phyloP scores from a whole-genome alignment of 1,140 invertebrate species.

The Saccostrea cuccullata region DNA sequence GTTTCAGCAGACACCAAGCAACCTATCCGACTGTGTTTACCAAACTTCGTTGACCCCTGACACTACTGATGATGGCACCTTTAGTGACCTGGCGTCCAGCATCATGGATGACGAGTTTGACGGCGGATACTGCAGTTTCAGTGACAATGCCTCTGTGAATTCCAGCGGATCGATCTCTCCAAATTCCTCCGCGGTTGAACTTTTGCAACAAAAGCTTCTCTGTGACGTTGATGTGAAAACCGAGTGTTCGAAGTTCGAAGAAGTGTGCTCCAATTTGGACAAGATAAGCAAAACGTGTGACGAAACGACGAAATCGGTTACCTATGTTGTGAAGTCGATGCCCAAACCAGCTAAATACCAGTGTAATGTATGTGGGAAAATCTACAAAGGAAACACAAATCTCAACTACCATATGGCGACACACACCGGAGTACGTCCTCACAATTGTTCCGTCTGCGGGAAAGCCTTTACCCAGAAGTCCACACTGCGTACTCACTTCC shows the following conservation, averaged over 20 bases:
- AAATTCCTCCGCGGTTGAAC: too few relatives aligned
- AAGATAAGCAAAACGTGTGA: too few relatives aligned
- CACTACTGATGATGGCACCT: background rate
- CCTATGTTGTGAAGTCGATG: background rate
- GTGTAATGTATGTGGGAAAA: constrained; percentile 37
- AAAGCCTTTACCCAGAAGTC: constrained; percentile 84
- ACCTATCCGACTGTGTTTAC: constrained; percentile 18
- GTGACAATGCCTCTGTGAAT: constrained; percentile 16
- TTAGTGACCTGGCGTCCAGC: background rate
- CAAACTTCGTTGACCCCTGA: background rate
- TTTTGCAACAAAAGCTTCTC: too few relatives aligned
- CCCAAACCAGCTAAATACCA: background rate
- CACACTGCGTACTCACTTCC: constrained; percentile 65
- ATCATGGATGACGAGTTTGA: constrained; percentile 51
- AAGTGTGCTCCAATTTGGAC: too few relatives aligned
- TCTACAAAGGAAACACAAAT: constrained; percentile 44
- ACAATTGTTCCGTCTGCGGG: constrained; percentile 77
- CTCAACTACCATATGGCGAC: constrained; percentile 44
- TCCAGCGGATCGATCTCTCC: background rate
- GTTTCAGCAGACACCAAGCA: constrained; percentile 4
- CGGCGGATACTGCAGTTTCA: constrained; percentile 34
- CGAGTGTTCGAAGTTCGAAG: constrained; percentile 2
- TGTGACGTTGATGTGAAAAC: background rate
- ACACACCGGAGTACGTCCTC: constrained; percentile 40
- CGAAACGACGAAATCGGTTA: background rate